These are phyloP conservation scores for Aplysina aerophoba DNA, from an alignment of 37 sponge, comb jelly and placozoan species.

Conservation along the genomic window DNA sequence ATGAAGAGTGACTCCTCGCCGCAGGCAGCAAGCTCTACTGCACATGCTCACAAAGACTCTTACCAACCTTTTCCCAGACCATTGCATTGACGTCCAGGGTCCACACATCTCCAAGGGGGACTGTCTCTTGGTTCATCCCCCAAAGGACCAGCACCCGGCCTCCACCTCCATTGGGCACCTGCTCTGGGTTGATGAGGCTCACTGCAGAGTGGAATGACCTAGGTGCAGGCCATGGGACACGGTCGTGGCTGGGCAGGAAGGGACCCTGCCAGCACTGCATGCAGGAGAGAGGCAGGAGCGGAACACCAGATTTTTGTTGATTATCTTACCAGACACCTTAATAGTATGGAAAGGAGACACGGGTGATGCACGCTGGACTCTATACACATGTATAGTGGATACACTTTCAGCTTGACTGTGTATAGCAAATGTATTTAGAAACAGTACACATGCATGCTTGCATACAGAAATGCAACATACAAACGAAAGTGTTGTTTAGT, in stretches of 20 bases:
- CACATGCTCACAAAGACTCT: neutral
- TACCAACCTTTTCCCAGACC: conserved; percentile 55
- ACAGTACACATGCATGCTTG: too few species aligned
- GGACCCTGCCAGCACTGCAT: conserved; percentile 16
- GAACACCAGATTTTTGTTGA: neutral
- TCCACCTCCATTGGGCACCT: neutral
- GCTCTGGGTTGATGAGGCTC: conserved; percentile 17
- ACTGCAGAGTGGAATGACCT: conserved; percentile 34
- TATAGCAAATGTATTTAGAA: too few species aligned
- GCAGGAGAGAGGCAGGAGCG: neutral
- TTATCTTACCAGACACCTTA: neutral
- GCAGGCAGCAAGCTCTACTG: too few species aligned
- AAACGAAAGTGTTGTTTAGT: neutral
- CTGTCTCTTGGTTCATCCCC: conserved; percentile 65
- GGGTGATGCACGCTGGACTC: too few species aligned
- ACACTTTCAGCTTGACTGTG: too few species aligned
- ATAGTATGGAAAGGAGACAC: too few species aligned
- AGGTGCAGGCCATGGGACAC: conserved; percentile 30
- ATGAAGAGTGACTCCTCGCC: too few species aligned
- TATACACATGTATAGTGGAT: too few species aligned
- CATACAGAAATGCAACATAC: too few species aligned
- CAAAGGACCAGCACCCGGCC: conserved; percentile 61
- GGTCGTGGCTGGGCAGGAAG: neutral
- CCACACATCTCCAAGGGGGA: conserved; percentile 59
- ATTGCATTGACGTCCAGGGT: conserved; percentile 44